A percentile compares a stretch with the other conserved stretches of the same genome.
Conservation (phyloP, 2,113 vertebrate genomes). For the Suricata suricatta region DNA sequence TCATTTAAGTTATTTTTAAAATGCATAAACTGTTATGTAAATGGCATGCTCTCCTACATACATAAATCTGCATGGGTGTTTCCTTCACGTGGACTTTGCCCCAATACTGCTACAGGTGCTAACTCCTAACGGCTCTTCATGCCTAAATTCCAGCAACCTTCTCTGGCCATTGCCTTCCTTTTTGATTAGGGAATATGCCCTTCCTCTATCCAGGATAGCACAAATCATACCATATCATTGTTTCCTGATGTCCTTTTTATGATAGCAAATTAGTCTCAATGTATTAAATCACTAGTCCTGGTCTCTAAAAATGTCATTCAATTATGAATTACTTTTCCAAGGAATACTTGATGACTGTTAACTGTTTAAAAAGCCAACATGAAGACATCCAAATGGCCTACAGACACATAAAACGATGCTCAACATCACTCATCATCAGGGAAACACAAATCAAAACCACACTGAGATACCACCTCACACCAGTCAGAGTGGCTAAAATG, state of each 20-base stretch:
- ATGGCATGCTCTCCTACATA: not conserved
- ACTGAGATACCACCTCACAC: too few relatives aligned
- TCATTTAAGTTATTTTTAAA: not conserved
- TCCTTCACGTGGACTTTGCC: not conserved
- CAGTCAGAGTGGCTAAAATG: too few relatives aligned
- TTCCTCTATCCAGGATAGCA: not conserved
- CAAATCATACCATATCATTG: not conserved
- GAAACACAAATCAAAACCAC: too few relatives aligned
- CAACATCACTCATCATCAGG: too few relatives aligned
- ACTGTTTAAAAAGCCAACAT: not conserved
- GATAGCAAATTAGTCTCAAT: not conserved
- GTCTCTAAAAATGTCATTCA: not conserved
- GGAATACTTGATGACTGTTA: not conserved
- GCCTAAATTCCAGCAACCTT: not conserved
- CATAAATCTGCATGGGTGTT: not conserved
- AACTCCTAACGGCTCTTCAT: not conserved
- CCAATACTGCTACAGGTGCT: fast-evolving
- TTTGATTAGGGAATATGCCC: not conserved
- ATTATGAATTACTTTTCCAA: not conserved
- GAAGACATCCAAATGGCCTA: too few relatives aligned
- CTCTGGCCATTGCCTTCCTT: not conserved
- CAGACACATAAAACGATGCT: too few relatives aligned
- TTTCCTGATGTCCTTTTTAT: conserved; percentile 19
- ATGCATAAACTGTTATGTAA: not conserved
- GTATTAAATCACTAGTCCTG: not conserved